Evolutionary conservation across 2,113 vertebrate species (phyloP).

Genomic region (Eudorcas thomsonii): DNA sequence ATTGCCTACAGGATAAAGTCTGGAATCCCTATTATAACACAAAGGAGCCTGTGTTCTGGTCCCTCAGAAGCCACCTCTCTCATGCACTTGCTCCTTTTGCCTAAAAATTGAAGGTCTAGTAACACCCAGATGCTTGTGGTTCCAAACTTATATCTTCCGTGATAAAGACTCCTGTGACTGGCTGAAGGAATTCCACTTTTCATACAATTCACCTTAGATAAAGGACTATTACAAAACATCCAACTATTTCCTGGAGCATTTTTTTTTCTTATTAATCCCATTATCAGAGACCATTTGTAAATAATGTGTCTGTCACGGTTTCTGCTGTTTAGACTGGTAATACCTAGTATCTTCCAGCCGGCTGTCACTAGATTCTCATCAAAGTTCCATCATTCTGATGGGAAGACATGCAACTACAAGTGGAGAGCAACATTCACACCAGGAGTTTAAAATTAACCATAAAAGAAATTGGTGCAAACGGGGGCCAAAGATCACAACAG

Average conservation of each 20-base stretch:
- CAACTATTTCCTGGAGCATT: neutral
- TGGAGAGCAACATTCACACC: neutral
- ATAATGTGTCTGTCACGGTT: neutral
- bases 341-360: neutral
- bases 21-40: neutral
- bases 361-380: neutral
- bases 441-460: neutral
- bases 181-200: neutral
- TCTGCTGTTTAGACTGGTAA: neutral
- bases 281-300: neutral
- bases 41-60: neutral
- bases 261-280: neutral
- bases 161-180: accelerated
- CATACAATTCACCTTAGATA: neutral
- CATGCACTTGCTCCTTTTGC: no score
- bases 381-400: neutral
- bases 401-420: neutral
- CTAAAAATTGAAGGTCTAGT: neutral
- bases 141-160: neutral
- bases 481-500: constrained; percentile 5
- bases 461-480: constrained; percentile 41
- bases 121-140: neutral
- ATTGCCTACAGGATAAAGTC: neutral
- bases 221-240: neutral
- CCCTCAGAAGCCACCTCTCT: neutral